Evolutionary conservation across 2,113 vertebrate species (phyloP).

Genomic region (Silurus asotus): DNA sequence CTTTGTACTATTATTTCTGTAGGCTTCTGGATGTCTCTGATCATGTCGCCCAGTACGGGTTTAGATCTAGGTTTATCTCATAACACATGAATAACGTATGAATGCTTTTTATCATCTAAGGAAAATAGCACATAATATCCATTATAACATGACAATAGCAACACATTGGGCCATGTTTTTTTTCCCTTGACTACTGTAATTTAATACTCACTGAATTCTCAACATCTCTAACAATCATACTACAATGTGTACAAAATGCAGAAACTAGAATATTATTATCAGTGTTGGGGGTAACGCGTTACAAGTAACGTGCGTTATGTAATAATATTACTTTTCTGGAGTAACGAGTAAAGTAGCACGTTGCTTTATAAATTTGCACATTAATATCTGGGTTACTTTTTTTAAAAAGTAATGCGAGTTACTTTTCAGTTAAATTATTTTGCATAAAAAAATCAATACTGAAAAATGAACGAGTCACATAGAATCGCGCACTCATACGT

Average conservation of each 20-base stretch:
- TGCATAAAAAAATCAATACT: too few relatives aligned
- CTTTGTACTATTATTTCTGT: neutral
- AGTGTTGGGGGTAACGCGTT: too few relatives aligned
- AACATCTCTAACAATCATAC: neutral
- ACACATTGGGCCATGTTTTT: neutral
- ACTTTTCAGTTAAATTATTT: too few relatives aligned
- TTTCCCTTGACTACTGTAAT: neutral
- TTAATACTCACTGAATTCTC: neutral
- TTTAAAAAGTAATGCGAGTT: too few relatives aligned
- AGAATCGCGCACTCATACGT: too few relatives aligned
- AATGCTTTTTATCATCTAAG: neutral
- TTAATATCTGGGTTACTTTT: too few relatives aligned
- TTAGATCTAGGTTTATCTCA: neutral
- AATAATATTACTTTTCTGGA: too few relatives aligned
- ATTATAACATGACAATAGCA: neutral
- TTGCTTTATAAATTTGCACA: too few relatives aligned
- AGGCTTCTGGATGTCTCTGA: conserved; percentile 21
- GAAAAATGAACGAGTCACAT: too few relatives aligned
- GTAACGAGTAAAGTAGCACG: too few relatives aligned
- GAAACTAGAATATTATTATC: neutral
- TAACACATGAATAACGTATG: neutral
- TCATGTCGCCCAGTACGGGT: neutral
- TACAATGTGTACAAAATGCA: neutral
- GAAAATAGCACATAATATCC: neutral
- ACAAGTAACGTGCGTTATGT: too few relatives aligned